Evolutionary conservation across 1,140 invertebrate species (phyloP), one percentile per base, ranked within the genome.

Genomic region (Oryctes rhinoceros): DNA sequence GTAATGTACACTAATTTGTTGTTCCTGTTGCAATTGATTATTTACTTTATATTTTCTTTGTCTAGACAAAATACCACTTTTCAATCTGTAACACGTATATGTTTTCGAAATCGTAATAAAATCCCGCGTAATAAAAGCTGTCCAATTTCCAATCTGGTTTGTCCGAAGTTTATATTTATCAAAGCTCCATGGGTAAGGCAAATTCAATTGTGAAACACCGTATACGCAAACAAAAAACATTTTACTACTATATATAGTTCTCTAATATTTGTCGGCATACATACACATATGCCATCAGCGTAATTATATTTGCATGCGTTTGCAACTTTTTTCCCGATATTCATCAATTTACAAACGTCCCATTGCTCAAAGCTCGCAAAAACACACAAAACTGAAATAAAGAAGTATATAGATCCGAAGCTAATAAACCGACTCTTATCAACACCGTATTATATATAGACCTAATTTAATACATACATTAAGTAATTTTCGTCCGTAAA

Each of bases 231-330:
- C 39, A 44, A 44, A 44, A 10, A 44, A 44, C 9, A 44, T 44
- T 44, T 44, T 44, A 44, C 5, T 44, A 44, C 39, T 44, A 44
- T 59, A 59, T 59, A 59, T 59, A 18, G 15, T 59, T 59, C 53
- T 59, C n/a, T 18, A 59, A 59, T 59, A 59, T 59, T 59, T 59
- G 15, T 18, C 15, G n/a, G 10, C 13, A 59, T 18, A 59, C 53
- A 59, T 59, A n/a, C 53, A n/a, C n/a, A 59, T 6, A 59, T 18
- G 53, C 53, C 53, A 59, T 59, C 53, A 59, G 15, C 53, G 53
- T 59, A 59, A 59, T 59, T 59, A 59, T 59, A 59, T 59, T 59
- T 59, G 53, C 53, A 59, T 59, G 15, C 15, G 53, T 59, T 59
- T 59, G 53, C 18, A 6, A 59, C n/a, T 53, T 15, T 59, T 59